Evolutionary conservation across 2,797 vertebrate species (phyloP).

Genomic region (Chromis chromis): DNA sequence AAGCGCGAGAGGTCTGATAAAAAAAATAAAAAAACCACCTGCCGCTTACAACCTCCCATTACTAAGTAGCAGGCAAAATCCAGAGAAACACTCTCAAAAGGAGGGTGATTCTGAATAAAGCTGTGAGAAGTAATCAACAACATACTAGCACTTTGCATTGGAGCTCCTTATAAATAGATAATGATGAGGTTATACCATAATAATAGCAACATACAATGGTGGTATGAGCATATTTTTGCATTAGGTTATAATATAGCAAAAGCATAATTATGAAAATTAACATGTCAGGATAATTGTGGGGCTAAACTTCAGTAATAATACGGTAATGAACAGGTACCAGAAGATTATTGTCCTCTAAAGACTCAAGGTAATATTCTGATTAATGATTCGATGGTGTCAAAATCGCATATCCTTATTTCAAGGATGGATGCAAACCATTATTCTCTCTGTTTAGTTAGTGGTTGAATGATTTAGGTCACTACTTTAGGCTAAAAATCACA

Average conservation of each 20-base stretch:
- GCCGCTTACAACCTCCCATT: conserved; percentile 8
- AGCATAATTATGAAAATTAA: neutral
- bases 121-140: neutral
- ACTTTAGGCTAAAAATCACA: neutral
- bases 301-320: too few relatives aligned
- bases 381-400: neutral
- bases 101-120: too few relatives aligned
- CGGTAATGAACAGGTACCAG: too few relatives aligned
- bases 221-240: neutral
- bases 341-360: neutral
- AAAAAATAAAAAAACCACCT: conserved; percentile 11
- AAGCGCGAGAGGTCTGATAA: neutral
- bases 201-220: neutral
- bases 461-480: neutral
- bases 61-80: neutral
- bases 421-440: neutral
- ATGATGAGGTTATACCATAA: neutral
- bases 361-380: neutral
- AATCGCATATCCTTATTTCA: neutral
- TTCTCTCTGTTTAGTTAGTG: neutral
- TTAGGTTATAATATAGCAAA: neutral
- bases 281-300: too few relatives aligned
- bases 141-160: neutral
- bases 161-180: neutral
- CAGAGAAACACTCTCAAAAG: neutral